These are phyloP conservation scores for Henricia sp. DNA, from an alignment of 53 echinoderm and acorn worm genomes.

Conservation along the genomic window DNA sequence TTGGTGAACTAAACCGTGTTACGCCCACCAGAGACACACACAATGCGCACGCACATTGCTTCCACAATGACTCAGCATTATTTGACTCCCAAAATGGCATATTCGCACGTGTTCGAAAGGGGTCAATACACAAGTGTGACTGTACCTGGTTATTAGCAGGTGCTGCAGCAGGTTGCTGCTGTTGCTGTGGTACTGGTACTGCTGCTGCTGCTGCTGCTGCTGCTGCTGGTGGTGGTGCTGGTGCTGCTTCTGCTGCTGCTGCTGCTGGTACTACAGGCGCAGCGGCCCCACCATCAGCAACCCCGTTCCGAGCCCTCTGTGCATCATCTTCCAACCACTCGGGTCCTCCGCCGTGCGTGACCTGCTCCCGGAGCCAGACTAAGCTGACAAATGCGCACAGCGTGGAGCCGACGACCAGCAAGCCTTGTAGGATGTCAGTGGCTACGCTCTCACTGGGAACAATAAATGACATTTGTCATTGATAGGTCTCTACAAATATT, in stretches of 20 bases:
- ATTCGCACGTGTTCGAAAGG: too few species aligned
- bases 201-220: conserved; percentile 53
- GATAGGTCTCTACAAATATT: too few species aligned
- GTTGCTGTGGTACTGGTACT: conserved; percentile 19
- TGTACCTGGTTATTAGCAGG: conserved; percentile 31
- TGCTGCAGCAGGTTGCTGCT: conserved; percentile 33
- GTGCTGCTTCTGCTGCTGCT: conserved; percentile 15
- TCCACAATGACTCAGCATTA: too few species aligned
- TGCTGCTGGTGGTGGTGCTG: conserved; percentile 34
- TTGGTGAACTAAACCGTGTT: too few species aligned
- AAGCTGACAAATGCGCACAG: conserved; percentile 96
- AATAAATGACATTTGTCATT: too few species aligned
- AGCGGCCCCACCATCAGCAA: conserved; percentile 47
- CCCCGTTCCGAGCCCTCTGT: conserved; percentile 53
- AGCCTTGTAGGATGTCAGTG: conserved; percentile 91
- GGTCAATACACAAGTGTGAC: too few species aligned
- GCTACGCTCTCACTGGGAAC: conserved; percentile 79
- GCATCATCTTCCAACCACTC: conserved; percentile 90
- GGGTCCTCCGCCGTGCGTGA: conserved; percentile 94
- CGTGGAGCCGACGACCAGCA: conserved; percentile 93
- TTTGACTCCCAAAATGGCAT: too few species aligned
- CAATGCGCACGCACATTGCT: too few species aligned
- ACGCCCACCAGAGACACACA: too few species aligned
- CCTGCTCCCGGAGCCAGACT: conserved; percentile 95
- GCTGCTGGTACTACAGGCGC: conserved; percentile 28